Base-by-base conservation (phyloP, 2,888 invertebrate genomes). In the Drosophila ustulata region DNA sequence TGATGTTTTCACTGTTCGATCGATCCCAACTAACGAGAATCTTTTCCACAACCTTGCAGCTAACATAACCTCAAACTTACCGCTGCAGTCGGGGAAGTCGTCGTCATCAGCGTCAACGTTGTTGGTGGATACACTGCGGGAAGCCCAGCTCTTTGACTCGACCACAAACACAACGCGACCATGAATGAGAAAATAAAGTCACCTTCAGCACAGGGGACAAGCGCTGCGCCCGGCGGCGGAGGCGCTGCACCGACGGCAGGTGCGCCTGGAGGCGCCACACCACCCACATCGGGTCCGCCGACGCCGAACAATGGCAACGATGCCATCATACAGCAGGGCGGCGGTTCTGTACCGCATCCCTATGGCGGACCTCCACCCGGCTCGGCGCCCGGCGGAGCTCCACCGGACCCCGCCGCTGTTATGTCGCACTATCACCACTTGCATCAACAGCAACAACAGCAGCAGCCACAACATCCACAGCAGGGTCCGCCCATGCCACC, bases 121-220 rank as follows among this genome's bases (percentile, higher is more conserved):
- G 88, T 83, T 85, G 85, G 70, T 85, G 82, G 72, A 62, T 76
- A 71, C 71, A 78, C 67, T 68, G 71, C 70, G 85, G 69, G 70
- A 70, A 75, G 56, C 66, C 68, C 71, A 88, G 82, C 84, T 75
- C 78, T 78, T 80, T 77, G 82, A 75, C 78, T 86, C 79, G 61
- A 75, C 65, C 77, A 76, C 62, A 76, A 72, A 82, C 72, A 80
- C 71, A 49, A 63, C 78, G 64, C 62, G 69, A 69, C 71, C 69
- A 81, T 91, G 91, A 91, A 91, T 90, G 91, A 91, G 65, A 91
- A 92, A 91, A 92, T 91, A 74, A 92, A 92, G 85, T 91, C 91
- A 81, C 92, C 91, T 80, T 91, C 91, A 67, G 89, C 90, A 66
- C 91, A 91, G 90, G 86, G 89, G 55, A 80, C 78, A 51, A 66